Conservation (phyloP, 2,888 invertebrate species). For the Calliopum simillimum region DNA sequence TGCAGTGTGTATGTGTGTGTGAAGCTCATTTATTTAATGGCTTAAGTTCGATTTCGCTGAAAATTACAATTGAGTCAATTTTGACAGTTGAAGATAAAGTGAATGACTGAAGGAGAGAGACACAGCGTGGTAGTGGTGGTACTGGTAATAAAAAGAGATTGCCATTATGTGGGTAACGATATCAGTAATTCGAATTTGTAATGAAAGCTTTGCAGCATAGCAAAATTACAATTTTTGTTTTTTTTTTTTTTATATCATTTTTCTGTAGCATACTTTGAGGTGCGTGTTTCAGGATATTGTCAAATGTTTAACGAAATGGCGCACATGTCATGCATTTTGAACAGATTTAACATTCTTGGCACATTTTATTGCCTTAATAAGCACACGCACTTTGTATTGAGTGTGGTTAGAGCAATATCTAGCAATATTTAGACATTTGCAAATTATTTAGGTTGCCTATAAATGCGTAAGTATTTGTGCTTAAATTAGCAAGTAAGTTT, state of each 20-base stretch:
- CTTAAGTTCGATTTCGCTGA: constrained; percentile 22
- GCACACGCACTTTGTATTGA: too few relatives aligned
- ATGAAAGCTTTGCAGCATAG: constrained; percentile 7
- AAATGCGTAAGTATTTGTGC: too few relatives aligned
- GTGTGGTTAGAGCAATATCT: too few relatives aligned
- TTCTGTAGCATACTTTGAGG: not conserved
- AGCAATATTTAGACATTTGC: too few relatives aligned
- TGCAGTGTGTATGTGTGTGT: not conserved
- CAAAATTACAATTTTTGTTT: not conserved
- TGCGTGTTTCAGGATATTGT: not conserved
- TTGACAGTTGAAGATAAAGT: not conserved
- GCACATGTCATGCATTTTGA: constrained; percentile 8
- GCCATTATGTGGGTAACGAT: not conserved
- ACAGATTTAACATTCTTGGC: too few relatives aligned
- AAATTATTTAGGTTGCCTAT: too few relatives aligned
- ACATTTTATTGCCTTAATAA: too few relatives aligned
- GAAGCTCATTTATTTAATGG: constrained; percentile 28
- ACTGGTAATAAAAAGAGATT: not conserved
- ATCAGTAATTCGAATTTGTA: not conserved
- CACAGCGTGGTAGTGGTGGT: not conserved
- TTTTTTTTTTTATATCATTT: too few relatives aligned
- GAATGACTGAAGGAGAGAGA: not conserved
- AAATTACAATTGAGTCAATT: constrained; percentile 15
- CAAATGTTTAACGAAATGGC: constrained; percentile 4
- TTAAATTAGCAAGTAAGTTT: too few relatives aligned